Conservation (phyloP, 1,140 invertebrate genomes). For the Antheraea pernyi region DNA sequence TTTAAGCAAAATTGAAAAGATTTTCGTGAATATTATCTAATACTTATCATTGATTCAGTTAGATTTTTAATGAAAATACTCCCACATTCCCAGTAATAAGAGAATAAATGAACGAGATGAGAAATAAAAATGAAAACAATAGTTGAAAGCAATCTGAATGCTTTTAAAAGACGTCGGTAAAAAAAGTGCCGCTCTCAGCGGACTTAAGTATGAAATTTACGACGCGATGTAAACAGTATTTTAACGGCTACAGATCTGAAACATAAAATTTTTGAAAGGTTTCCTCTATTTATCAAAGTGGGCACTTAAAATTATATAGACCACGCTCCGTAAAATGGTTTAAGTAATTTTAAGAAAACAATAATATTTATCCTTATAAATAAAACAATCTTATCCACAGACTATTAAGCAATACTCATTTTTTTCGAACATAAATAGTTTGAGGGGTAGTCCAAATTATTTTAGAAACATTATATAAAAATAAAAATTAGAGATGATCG, state of each 20-base stretch:
- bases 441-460: too few species aligned
- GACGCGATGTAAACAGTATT: conserved; percentile 29
- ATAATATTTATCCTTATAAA: not conserved
- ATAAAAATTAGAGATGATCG: too few species aligned
- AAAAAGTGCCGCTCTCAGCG: not conserved
- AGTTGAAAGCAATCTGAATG: conserved; percentile 12
- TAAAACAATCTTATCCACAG: too few species aligned
- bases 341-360: not conserved
- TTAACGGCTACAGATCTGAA: conserved; percentile 48
- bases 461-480: too few species aligned
- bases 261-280: conserved; percentile 49
- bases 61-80: conserved; percentile 17
- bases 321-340: conserved; percentile 18
- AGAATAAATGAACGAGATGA: conserved; percentile 11
- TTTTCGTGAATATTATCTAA: not conserved
- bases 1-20: not conserved
- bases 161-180: conserved; percentile 10
- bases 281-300: conserved; percentile 19
- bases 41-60: not conserved
- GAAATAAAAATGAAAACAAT: conserved; percentile 7
- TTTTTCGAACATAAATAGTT: too few species aligned
- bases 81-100: conserved; percentile 23
- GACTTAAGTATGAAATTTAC: conserved; percentile 19
- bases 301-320: conserved; percentile 8
- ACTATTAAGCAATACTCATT: too few species aligned